Conservation (phyloP, 1,140 invertebrate genomes). For the Latrodectus geometricus region DNA sequence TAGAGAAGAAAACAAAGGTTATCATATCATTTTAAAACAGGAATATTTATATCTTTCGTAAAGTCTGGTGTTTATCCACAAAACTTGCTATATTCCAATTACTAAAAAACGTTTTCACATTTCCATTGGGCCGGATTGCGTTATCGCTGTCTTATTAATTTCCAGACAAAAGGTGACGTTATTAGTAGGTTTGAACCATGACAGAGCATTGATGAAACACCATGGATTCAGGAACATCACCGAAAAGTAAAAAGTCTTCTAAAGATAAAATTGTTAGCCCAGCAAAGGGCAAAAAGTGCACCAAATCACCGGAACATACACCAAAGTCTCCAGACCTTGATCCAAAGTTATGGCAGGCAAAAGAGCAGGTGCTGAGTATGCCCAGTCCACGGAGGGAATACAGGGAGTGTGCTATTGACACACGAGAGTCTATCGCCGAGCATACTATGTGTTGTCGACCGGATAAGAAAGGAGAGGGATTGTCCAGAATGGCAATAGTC, state of each 20-base stretch:
- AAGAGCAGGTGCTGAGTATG: conserved; percentile 47
- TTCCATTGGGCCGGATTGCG: too few species aligned
- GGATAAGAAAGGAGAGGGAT: conserved; percentile 18
- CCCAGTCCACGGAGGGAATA: conserved; percentile 38
- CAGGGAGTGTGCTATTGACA: conserved; percentile 16
- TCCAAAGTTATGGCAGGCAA: conserved; percentile 21
- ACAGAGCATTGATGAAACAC: neutral
- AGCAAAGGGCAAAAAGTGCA: neutral
- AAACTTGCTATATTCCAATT: too few species aligned
- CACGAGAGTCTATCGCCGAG: too few species aligned
- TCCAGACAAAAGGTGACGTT: too few species aligned
- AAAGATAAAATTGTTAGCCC: conserved; percentile 10
- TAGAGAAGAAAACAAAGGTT: too few species aligned
- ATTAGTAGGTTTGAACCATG: too few species aligned
- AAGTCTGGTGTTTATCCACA: too few species aligned
- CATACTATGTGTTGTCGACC: conserved; percentile 6
- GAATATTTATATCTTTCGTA: too few species aligned
- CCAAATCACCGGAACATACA: conserved; percentile 40
- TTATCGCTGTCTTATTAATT: too few species aligned
- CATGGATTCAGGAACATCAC: conserved; percentile 13
- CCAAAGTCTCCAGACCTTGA: neutral
- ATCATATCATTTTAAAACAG: too few species aligned
- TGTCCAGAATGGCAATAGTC: conserved; percentile 43
- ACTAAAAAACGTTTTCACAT: too few species aligned
- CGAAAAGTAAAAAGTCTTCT: conserved; percentile 15